Evolutionary conservation across 1,140 invertebrate genomes (phyloP), one percentile per base, ranked within the genome.

Genomic region (Dinoponera quadriceps): DNA sequence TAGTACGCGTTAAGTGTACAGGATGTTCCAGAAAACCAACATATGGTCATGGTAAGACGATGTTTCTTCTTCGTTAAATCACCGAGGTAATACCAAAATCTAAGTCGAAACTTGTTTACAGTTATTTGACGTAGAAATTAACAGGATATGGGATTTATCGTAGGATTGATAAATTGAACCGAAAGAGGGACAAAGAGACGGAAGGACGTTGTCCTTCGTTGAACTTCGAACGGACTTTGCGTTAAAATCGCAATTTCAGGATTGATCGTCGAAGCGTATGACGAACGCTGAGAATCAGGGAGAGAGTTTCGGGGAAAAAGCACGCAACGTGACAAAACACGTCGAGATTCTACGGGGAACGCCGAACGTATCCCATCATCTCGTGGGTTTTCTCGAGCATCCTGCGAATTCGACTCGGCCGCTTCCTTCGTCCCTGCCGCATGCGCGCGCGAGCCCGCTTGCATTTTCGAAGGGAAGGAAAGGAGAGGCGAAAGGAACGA

Each of bases 381-480:
- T 71, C 18, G 44, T 20, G 16, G 18, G 71, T 80, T 57, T 80
- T 71, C n/a, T 48, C 33, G 16, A 38, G 38, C 11, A 38, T 22
- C 1, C 20, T 54, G 29, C 20, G 44, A 22, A 75, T 22, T 29
- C 49, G 48, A 13, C 65, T 86, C 44, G 54, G 69, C 80, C 72
- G 38, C 81, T 49, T 25, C 55, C 49, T 57, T 77, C 55, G 27
- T 65, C 71, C 69, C 78, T 65, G 25, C 20, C 59, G 16, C 27
- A 55, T 83, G 54, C 18, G 59, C 44, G 66, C 22, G 63, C 48
- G 69, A 9, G 38, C 11, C 38, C 49, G 25, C 49, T 11, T 33
- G 51, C 22, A 68, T 82, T 87, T 88, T 88, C 71, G 82, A 85
- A 88, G 62, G 80, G 80, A 74, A 87, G 29, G 69, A 87, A 75